Percentiles rank a stretch among this genome's conserved stretches.
Evolutionary conservation across 2,797 vertebrate genomes (phyloP).

Genomic region (Schizothorax lantsangensis): DNA sequence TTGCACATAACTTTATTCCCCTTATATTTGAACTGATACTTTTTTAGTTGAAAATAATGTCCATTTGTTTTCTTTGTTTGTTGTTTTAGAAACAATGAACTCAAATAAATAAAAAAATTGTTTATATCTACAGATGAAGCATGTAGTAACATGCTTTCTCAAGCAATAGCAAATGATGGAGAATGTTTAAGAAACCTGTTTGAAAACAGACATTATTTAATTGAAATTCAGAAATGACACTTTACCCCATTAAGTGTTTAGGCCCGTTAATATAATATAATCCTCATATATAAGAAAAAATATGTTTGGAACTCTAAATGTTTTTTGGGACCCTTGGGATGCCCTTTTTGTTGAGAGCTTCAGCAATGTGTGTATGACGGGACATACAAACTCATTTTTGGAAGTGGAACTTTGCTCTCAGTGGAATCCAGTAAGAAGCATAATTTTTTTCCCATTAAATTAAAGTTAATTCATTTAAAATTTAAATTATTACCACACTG

Average conservation of each 20-base stretch:
- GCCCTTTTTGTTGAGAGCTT: conserved; percentile 23
- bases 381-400: conserved; percentile 8
- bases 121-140: neutral
- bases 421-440: conserved; percentile 36
- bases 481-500: neutral
- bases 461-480: neutral
- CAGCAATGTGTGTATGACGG: conserved; percentile 16
- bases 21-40: too few relatives aligned
- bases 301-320: neutral
- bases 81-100: neutral
- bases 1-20: neutral
- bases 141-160: neutral
- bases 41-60: neutral
- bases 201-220: neutral
- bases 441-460: neutral
- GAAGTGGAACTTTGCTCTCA: conserved; percentile 35
- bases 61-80: neutral
- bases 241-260: neutral
- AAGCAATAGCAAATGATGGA: neutral
- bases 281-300: neutral
- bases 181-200: neutral
- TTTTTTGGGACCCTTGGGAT: neutral
- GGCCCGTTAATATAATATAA: neutral
- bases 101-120: neutral
- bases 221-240: neutral